Conservation (phyloP, 2,113 vertebrate genomes). For the Athene cunicularia region DNA sequence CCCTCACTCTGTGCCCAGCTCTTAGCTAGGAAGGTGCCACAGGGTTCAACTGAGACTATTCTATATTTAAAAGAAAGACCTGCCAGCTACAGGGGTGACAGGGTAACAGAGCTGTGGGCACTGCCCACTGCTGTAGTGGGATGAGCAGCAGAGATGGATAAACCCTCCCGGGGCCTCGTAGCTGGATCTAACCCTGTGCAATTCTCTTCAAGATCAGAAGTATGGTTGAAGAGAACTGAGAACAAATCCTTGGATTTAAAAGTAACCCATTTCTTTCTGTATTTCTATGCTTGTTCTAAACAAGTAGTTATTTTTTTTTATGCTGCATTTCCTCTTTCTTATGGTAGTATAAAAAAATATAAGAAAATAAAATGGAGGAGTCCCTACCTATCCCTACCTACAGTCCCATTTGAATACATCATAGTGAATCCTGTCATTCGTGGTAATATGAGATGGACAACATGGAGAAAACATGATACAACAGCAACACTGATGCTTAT, state of each 20-base stretch:
- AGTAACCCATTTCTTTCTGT: background rate
- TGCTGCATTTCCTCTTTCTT: background rate
- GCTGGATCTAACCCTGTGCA: background rate
- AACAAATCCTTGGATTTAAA: background rate
- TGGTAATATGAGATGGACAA: background rate
- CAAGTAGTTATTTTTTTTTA: background rate
- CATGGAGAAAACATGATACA: background rate
- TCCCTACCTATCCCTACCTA: background rate
- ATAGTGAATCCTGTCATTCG: background rate
- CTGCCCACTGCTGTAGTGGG: background rate
- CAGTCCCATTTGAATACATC: background rate
- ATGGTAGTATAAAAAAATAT: background rate
- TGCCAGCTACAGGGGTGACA: background rate
- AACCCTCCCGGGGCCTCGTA: background rate
- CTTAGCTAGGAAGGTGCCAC: background rate
- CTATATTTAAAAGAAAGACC: background rate
- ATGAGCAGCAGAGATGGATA: background rate
- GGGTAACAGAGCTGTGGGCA: background rate
- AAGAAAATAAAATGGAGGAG: background rate
- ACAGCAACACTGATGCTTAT: background rate
- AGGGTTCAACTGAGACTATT: background rate
- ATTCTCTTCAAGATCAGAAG: background rate
- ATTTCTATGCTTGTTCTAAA: background rate
- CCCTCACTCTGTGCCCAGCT: background rate
- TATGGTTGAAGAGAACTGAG: background rate